Base-by-base conservation (phyloP, 2,888 invertebrate genomes). In the Asteroscopus sphinx region DNA sequence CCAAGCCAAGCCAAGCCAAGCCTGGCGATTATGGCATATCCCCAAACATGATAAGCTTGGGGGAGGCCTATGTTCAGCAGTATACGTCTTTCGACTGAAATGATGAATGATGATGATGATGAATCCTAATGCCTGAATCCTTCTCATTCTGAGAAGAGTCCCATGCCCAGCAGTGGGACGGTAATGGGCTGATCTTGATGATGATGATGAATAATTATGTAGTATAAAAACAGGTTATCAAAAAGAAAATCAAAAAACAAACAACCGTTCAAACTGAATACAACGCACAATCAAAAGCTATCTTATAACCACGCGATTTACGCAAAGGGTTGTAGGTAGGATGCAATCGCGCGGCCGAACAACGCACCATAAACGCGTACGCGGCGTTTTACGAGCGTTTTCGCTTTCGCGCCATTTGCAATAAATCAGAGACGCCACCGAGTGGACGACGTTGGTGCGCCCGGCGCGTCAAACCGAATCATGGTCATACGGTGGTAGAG, bases 371-470 rank as follows among this genome's bases (percentile, higher is more conserved):
- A 92, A 92, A 91, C 87, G 86, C 73, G 74, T 75, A 81, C 77
- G 83, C 78, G 67, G 84, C 85, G 86, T 85, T 93, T 92, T 92
- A 93, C 89, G 90, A 90, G 88, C 91, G 88, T 92, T 93, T 93
- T 93, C 93, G 89, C 93, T 93, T 93, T 93, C 91, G 87, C 89
- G 88, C 90, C 87, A 93, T 93, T 93, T 93, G 93, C 93, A 93
- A 91, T 93, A 93, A 93, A 93, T 93, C 93, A 93, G 81, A 75
- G 79, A 83, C 79, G 86, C 86, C 87, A 82, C 84, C 68, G 82
- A 92, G 91, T 90, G 92, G 91, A 89, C 91, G 90, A 89, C 79
- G 71, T 72, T 68, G 76, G 70, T 79, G 80, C 77, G 80, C 80
- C 76, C 73, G 68, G 74, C 79, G 80, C 81, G 86, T 83, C 84